These are phyloP conservation scores for Xanthorhoe designata DNA, from an alignment of 2,888 invertebrate genomes.

Conservation along the genomic window DNA sequence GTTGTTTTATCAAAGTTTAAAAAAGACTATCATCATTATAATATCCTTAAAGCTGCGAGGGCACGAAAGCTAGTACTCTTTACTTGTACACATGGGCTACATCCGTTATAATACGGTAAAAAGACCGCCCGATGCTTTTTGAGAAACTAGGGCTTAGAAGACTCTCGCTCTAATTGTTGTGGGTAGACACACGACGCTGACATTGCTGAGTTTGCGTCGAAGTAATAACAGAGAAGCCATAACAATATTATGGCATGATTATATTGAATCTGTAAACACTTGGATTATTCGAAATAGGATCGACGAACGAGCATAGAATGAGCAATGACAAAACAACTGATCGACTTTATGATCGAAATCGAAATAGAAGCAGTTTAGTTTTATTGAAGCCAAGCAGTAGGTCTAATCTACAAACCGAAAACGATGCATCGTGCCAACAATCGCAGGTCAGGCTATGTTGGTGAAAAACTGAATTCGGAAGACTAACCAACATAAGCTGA, in stretches of 20 bases:
- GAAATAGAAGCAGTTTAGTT: background rate
- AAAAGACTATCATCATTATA: too few species aligned
- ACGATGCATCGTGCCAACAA: too few species aligned
- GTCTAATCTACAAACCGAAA: too few species aligned
- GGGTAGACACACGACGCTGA: slow-evolving; percentile 42
- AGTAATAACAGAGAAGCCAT: slow-evolving; percentile 30
- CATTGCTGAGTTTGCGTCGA: slow-evolving; percentile 44
- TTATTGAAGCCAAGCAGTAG: background rate
- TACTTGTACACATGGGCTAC: too few species aligned
- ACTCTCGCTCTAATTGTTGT: slow-evolving; percentile 55
- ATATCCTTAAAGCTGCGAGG: too few species aligned
- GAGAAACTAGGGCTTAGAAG: slow-evolving; percentile 25
- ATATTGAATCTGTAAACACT: slow-evolving; percentile 17
- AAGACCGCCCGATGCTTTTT: background rate
- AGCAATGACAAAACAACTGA: background rate
- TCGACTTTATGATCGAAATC: background rate
- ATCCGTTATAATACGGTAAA: too few species aligned
- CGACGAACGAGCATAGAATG: background rate
- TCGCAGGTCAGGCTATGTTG: too few species aligned
- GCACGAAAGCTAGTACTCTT: too few species aligned
- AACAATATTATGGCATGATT: slow-evolving; percentile 27
- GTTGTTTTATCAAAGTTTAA: too few species aligned
- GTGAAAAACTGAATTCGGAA: too few species aligned
- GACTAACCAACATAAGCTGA: too few species aligned
- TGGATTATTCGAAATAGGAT: background rate